Base-by-base conservation (phyloP, 2,797 vertebrate genomes). In the Coregonus suidteri region DNA sequence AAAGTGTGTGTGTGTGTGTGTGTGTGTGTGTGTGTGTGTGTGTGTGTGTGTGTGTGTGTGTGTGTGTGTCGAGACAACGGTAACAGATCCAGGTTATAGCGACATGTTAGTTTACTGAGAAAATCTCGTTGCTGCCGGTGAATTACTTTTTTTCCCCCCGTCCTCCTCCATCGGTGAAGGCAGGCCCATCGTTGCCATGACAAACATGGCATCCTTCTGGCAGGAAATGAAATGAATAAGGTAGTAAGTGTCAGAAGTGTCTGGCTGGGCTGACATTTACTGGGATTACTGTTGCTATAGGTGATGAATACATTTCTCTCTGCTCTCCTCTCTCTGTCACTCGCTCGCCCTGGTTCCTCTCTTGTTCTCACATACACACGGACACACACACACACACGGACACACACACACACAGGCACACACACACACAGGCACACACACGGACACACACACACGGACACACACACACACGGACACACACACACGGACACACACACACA, bases 241-340 rank as follows among this genome's bases (percentile, higher is more conserved):
- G 67, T 67, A 62, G 74, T 72, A 86, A 85, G 78, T 86, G 86
- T 82, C 88, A 89, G 83, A 62, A 78, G 79, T 79, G 84, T 87
- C 82, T 79, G 82, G 84, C 83, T 77, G 64, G 56, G 76, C 68
- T 91, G 91, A 91, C 91, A 93, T 90, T 91, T 90, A 85, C 83
- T 79, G 81, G 87, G 83, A 93, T 91, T 91, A 90, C 83, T 78
- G 79, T 88, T 91, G 85, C 88, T 87, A 75, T 84, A 77, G 82
- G 84, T 79, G 75, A 78, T 47, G 80, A 87, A 86, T 81, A 82
- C 87, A 79, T 87, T 86, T 84, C 85, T 90, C 84, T 91, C 87
- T 79, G 30, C 25, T 41, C 52, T 31, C 80, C 62, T 80, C 9
- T 59, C 34, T 66, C 53, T 64, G 31, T 25, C 25, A 25, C 25